Percentiles rank a stretch among this genome's conserved stretches.
These are phyloP conservation scores for Malthinus seriepunctatus DNA, from an alignment of 2,888 invertebrate species.

Conservation along the genomic window DNA sequence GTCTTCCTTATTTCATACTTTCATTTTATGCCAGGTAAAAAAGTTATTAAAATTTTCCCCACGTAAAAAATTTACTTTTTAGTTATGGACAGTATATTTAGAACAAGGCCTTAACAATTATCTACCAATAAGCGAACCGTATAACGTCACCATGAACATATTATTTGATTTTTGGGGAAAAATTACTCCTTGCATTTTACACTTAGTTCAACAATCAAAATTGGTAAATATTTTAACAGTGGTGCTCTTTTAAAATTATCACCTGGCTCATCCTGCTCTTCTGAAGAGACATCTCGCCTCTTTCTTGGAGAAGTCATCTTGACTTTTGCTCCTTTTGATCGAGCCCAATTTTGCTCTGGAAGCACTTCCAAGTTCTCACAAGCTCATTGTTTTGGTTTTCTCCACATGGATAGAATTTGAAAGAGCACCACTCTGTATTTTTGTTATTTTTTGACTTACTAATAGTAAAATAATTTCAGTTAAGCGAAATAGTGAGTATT, in stretches of 20 bases:
- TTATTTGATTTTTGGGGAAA: constrained; percentile 98
- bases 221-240: constrained; percentile 64
- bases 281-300: too few species aligned
- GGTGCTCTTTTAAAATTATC: too few species aligned
- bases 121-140: constrained; percentile 70
- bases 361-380: too few species aligned
- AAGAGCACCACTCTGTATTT: not conserved
- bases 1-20: constrained; percentile 96
- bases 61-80: constrained; percentile 32
- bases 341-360: not conserved
- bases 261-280: too few species aligned
- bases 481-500: constrained; percentile 96
- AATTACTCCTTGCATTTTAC: constrained; percentile 93
- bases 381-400: too few species aligned
- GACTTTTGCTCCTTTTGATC: too few species aligned
- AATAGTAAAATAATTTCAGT: constrained; percentile 58
- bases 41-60: not conserved
- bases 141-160: constrained; percentile 76
- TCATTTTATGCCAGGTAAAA: constrained; percentile 89
- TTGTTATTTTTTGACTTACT: too few species aligned
- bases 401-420: not conserved
- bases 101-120: constrained; percentile 79
- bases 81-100: constrained; percentile 97
- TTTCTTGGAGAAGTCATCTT: too few species aligned
- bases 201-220: constrained; percentile 89